Percentiles rank a stretch among this genome's conserved stretches.
Evolutionary conservation across 2,113 vertebrate genomes (phyloP).

Genomic region (Ammodytes marinus): DNA sequence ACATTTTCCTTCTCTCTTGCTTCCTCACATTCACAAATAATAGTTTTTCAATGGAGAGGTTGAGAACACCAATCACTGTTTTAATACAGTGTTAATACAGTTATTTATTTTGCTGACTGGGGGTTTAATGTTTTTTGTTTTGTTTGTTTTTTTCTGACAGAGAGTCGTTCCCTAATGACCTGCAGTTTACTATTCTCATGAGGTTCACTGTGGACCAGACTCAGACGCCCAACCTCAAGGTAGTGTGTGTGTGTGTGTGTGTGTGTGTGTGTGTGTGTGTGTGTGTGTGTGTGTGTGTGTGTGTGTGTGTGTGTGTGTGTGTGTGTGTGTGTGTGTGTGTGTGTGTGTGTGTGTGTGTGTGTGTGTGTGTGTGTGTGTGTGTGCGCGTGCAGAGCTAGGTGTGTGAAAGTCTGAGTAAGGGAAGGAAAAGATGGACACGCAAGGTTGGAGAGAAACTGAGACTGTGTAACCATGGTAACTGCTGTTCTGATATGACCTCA

Average conservation of each 20-base stretch:
- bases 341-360: not conserved
- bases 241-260: slow-evolving; percentile 64
- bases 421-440: slow-evolving; percentile 17
- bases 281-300: not conserved
- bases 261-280: not conserved
- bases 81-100: not conserved
- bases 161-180: slow-evolving; percentile 96
- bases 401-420: slow-evolving; percentile 4
- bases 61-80: not conserved
- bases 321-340: slow-evolving; percentile 14
- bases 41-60: not conserved
- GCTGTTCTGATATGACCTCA: slow-evolving; percentile 45
- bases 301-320: not conserved
- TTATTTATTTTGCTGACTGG: not conserved
- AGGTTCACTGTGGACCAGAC: slow-evolving; percentile 99
- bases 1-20: not conserved
- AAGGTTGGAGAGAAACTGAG: slow-evolving; percentile 2
- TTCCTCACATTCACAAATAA: not conserved
- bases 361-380: not conserved
- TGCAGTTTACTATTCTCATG: slow-evolving; percentile 99
- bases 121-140: not conserved
- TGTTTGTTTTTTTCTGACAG: slow-evolving; percentile 78
- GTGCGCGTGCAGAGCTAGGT: not conserved
- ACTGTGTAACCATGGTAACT: slow-evolving; percentile 55
- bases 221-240: slow-evolving; percentile 97